Evolutionary conservation across 2,797 vertebrate genomes (phyloP).

Genomic region (Tapirus indicus): DNA sequence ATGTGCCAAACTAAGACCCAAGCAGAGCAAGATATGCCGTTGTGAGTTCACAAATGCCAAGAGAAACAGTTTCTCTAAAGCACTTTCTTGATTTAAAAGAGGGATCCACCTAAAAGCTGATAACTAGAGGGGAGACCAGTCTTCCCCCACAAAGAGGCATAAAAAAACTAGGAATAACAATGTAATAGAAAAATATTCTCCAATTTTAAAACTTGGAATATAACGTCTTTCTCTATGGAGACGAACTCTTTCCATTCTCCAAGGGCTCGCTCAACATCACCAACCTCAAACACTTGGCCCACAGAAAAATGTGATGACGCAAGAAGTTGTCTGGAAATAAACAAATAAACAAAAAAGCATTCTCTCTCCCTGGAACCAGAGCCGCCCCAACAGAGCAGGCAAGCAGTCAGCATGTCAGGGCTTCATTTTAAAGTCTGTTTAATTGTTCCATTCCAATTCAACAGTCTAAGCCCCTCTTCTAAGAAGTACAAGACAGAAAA

Average conservation of each 20-base stretch:
- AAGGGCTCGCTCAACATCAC: constrained; percentile 56
- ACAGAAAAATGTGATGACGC: constrained; percentile 61
- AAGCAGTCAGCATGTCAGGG: neutral
- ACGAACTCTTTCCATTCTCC: constrained; percentile 42
- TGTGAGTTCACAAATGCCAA: neutral
- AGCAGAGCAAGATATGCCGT: neutral
- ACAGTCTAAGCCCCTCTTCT: constrained; percentile 18
- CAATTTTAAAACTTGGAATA: constrained; percentile 41
- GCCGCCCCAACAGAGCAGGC: constrained; percentile 6
- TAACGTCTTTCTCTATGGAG: constrained; percentile 11
- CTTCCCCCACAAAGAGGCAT: neutral
- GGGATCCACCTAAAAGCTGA: neutral
- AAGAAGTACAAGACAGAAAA: neutral
- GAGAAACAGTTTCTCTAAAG: neutral
- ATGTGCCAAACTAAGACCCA: neutral
- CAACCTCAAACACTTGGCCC: constrained; percentile 56
- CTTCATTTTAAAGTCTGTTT: constrained; percentile 46
- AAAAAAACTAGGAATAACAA: constrained; percentile 23
- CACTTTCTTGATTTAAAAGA: constrained; percentile 39
- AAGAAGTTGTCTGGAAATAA: constrained; percentile 69
- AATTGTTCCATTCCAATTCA: constrained; percentile 51
- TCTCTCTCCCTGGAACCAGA: constrained; percentile 30
- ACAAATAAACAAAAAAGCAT: constrained; percentile 60
- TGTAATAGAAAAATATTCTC: constrained; percentile 35
- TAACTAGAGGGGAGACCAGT: neutral